Base-by-base conservation (phyloP, 2,888 invertebrate species). In the Drymonia ruficornis region DNA sequence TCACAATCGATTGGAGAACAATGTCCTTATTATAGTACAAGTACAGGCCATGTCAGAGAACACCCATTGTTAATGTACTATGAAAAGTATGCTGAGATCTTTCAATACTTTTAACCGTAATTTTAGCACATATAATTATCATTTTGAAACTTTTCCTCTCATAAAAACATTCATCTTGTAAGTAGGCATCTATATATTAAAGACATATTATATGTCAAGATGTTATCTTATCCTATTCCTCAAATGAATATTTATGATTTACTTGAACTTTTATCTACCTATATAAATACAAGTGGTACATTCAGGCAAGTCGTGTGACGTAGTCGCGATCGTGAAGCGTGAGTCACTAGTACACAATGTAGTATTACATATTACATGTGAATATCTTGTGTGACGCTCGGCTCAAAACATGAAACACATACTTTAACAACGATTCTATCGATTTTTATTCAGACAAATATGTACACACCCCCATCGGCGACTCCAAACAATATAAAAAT, bases 401-500 rank as follows among this genome's bases (percentile, higher is more conserved):
- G 66, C 77, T 67, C 63, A 38, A 70, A 74, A 76, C 63, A 72
- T 65, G 61, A 79, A 80, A 81, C 65, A 76, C 63, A 75, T 69
- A 78, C 63, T 70, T 71, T 75, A 75, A 73, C 67, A 74, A 80
- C 67, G 73, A 83, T 79, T 74, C 76, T 69, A 81, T 77, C 76
- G 78, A 82, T 84, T 83, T 84, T 83, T 81, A 80, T 80, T 80
- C 66, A 77, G 75, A 79, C 72, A 77, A 79, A 77, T 84, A 87
- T 89, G 80, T 88, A 90, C 89, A 88, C 69, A 77, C 74, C 73
- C 78, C 74, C 76, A 64, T 73, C 70, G 55, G 72, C 66, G 72
- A 77, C 72, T 72, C 68, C 67, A 82, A 81, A 80, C 74, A 73
- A 75, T 79, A 84, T 77, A 83, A 87, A 86, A 87, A 87, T 83